Evolutionary conservation across 2,797 vertebrate genomes (phyloP), one percentile per base, ranked within the genome.

Genomic region (Falco novaeseelandiae): DNA sequence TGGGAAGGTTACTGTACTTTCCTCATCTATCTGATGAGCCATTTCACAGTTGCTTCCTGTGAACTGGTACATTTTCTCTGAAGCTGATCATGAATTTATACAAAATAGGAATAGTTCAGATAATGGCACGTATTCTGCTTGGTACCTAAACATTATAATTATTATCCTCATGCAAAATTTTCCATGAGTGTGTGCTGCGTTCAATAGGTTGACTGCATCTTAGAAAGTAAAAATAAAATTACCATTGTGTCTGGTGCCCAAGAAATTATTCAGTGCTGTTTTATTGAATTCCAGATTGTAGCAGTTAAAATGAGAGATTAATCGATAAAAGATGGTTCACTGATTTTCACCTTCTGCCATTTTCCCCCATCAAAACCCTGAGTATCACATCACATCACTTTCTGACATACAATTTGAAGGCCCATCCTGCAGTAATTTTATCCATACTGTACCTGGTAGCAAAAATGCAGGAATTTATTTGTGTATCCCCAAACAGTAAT

Each of bases 101-200:
- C 40, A 87, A 91, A 85, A 87, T 49, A 17, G 7, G 46, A 97
- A 89, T 32, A 30, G 30, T 38, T 91, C 51, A 69, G 23, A 95
- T 78, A 95, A 93, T 52, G 30, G 30, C 30, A 57, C 49, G 52
- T 46, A 85, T 84, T 95, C 38, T 92, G 59, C 81, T 90, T 92
- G 19, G 55, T 95, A 74, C 44, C 29, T 83, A 42, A 95, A 79
- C 48, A 61, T 83, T 76, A 67, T 87, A 49, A 97, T 83, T 95
- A 86, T 77, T 76, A 65, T 29, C 15, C 11, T 74, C 38, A 78
- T 87, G 22, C 9, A 93, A 69, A 90, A 52, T 55, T 89, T 95
- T 77, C 54, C 40, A 80, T 46, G 96, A 87, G 34, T 87, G 13
- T 42, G 15, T 89, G 40, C 58, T 87, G 44, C 42, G 73, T 49